phyloP scores from a whole-genome alignment of 2,797 vertebrate species.

The Anisognathus igniventris region DNA sequence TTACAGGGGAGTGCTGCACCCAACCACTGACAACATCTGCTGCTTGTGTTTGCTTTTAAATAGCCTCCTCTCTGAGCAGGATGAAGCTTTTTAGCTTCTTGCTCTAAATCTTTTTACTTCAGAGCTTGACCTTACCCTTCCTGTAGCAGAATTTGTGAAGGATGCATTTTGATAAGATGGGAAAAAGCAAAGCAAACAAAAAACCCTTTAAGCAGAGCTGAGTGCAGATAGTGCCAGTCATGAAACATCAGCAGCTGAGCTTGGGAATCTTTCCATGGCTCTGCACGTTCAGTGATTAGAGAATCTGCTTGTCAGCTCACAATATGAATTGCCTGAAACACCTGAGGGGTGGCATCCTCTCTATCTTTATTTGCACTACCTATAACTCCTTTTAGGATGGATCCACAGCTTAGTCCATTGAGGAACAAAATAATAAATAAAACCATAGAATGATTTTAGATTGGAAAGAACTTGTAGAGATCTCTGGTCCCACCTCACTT shows the following conservation, averaged over 20 bases:
- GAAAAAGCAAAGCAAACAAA: not conserved
- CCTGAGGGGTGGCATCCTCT: not conserved
- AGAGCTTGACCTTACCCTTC: not conserved
- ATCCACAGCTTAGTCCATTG: not conserved
- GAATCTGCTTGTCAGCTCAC: not conserved
- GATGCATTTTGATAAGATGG: not conserved
- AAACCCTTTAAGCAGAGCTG: not conserved
- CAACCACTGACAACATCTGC: not conserved
- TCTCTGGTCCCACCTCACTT: not conserved
- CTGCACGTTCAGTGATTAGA: not conserved
- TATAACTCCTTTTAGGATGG: not conserved
- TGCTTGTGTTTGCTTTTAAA: not conserved
- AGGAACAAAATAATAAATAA: not conserved
- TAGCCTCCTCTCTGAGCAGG: not conserved
- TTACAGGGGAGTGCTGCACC: constrained; percentile 16
- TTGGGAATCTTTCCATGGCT: not conserved
- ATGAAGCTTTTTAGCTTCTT: not conserved
- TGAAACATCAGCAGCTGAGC: not conserved
- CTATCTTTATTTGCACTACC: not conserved
- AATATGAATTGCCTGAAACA: not conserved
- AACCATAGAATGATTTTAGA: not conserved
- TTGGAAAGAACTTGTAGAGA: not conserved
- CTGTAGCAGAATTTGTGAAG: not conserved
- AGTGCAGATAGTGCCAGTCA: not conserved
- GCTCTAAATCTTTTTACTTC: not conserved